Base-by-base conservation (phyloP, 2,797 vertebrate species). In the Arrhamphus sclerolepis region DNA sequence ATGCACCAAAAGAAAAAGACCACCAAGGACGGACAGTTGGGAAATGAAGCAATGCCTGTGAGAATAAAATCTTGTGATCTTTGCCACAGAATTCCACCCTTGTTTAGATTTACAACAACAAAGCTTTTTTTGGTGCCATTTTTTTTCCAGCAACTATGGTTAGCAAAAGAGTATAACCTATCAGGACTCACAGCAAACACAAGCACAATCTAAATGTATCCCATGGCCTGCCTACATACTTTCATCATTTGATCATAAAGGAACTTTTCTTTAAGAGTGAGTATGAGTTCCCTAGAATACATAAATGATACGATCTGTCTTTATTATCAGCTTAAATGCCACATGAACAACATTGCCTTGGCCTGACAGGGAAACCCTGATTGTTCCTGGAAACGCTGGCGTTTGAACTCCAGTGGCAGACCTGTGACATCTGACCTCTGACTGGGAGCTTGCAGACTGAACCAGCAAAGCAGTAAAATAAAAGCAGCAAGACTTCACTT, bases 401-500 rank as follows among this genome's bases (percentile, higher is more conserved):
- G 26, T 77, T 46, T 66, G 20, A 66, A 60, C 49, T 28, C 56
- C 66, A 68, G 54, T 28, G 66, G 66, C 75, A 76, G 69, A 48
- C 26, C 58, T 1, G 24, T 21, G 74, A 85, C 83, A 70, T 77
- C 48, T 60, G 67, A 80, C 73, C 70, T 46, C 40, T 56, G 46
- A 31, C 46, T 66, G 51, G 60, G 60, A 29, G 52, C 58, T 66
- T 2, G 0, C 34, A 60, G 66, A 46, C 62, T 74, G 62, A 16
- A 66, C 65, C 61, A 31, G 49, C n/a, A 42, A 58, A 20, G 24
- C 50, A 38, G 10, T 46, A 59, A n/a, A 57, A 50, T 19, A 56
- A 64, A 72, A 56, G 58, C 34, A 51, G 48, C 42, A 2, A 1
- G 19, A 10, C 24, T 70, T 50, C 24, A 24, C 14, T 50, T 59